phyloP scores from a whole-genome alignment of 2,113 vertebrate species.

The Lipophrys pholis region DNA sequence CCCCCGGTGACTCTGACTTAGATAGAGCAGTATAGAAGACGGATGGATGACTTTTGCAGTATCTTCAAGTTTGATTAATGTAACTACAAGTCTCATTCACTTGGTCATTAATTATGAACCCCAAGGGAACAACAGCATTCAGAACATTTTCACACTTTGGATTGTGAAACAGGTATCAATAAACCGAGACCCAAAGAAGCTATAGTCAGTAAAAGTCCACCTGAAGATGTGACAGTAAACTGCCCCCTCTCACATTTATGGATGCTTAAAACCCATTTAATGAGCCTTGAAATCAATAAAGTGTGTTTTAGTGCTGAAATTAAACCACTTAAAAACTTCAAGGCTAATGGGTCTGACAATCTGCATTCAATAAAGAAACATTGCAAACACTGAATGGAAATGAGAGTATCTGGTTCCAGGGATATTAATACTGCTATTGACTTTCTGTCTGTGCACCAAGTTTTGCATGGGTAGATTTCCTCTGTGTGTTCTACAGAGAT shows the following conservation, averaged over 20 bases:
- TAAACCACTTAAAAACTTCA: constrained; percentile 29
- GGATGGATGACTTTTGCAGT: not conserved
- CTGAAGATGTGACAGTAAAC: constrained; percentile 9
- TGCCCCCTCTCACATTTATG: constrained; percentile 5
- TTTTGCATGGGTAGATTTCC: not conserved
- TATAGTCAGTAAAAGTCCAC: constrained; percentile 7
- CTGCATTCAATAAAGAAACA: constrained; percentile 26
- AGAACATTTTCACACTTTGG: not conserved
- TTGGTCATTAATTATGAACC: not conserved
- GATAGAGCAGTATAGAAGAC: too few species aligned
- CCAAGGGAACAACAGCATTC: not conserved
- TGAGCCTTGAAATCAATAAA: constrained; percentile 53
- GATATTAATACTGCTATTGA: not conserved
- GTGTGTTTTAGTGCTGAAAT: constrained; percentile 41
- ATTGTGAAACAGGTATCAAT: constrained; percentile 7
- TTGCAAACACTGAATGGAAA: constrained; percentile 10
- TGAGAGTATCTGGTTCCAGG: not conserved
- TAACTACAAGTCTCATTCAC: not conserved
- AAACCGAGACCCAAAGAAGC: constrained; percentile 3
- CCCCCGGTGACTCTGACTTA: too few species aligned
- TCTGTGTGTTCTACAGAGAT: too few species aligned
- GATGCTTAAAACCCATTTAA: constrained; percentile 46
- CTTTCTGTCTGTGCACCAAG: not conserved
- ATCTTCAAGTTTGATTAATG: not conserved
- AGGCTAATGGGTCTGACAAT: constrained; percentile 33